Evolutionary conservation across 2,113 vertebrate genomes (phyloP).

Genomic region (Puntigrus tetrazona): DNA sequence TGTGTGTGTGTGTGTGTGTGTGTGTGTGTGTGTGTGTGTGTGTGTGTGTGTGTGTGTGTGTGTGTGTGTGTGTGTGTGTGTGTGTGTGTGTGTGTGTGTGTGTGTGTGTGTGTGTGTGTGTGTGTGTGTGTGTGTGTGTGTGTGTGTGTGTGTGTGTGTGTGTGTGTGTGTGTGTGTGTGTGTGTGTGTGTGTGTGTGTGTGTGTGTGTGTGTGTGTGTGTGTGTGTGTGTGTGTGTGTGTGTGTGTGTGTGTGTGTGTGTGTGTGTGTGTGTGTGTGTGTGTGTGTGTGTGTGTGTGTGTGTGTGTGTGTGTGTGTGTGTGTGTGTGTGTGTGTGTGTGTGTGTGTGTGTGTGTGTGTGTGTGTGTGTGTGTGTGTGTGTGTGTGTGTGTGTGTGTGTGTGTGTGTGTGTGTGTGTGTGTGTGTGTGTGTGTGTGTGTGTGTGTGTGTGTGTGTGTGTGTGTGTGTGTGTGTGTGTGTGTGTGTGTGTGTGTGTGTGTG

Average conservation of each 20-base stretch:
- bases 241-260: constrained; percentile 34
- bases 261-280: not conserved
- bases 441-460: constrained; percentile 25
- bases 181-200: not conserved
- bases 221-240: constrained; percentile 10
- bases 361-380: not conserved
- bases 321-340: constrained; percentile 24
- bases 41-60: constrained; percentile 15
- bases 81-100: no score
- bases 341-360: constrained; percentile 33
- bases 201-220: not conserved
- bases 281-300: not conserved
- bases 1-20: not conserved
- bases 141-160: constrained; percentile 24
- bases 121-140: constrained; percentile 12
- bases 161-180: constrained; percentile 4
- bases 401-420: not conserved
- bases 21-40: constrained; percentile 6
- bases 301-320: not conserved
- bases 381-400: not conserved
- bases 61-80: constrained; percentile 19
- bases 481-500: not conserved
- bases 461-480: no score
- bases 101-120: not conserved
- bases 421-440: constrained; percentile 27